Evolutionary conservation across 2,797 vertebrate genomes (phyloP).

Genomic region (Cirrhinus mrigala): DNA sequence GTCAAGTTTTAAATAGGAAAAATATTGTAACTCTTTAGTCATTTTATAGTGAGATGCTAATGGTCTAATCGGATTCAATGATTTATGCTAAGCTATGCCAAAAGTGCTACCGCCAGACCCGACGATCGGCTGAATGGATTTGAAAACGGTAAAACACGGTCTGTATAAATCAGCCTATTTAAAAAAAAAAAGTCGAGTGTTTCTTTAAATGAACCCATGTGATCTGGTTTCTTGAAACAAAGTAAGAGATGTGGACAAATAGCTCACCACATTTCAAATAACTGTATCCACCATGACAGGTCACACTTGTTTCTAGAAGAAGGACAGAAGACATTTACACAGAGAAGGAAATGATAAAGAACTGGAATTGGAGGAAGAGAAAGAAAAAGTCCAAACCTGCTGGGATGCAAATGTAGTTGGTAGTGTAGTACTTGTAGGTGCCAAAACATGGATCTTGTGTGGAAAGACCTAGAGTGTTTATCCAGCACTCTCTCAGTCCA

Average conservation of each 20-base stretch:
- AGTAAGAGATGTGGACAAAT: background rate
- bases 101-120: no score
- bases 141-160: no score
- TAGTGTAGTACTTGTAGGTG: constrained; percentile 28
- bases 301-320: constrained; percentile 32
- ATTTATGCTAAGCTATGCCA: no score
- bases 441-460: background rate
- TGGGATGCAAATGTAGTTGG: background rate
- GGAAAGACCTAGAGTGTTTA: background rate
- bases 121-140: no score
- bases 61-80: no score
- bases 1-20: no score
- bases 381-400: background rate
- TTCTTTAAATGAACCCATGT: background rate
- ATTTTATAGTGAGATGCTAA: no score
- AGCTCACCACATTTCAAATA: constrained; percentile 48
- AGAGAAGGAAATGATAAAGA: constrained; percentile 55
- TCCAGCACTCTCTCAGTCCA: background rate
- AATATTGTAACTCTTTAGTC: no score
- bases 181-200: no score
- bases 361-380: background rate
- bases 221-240: background rate
- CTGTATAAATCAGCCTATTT: no score
- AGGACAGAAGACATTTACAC: background rate
- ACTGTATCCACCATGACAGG: constrained; percentile 22